Conservation (phyloP, 2,888 invertebrate genomes). For the Lagria hirta region DNA sequence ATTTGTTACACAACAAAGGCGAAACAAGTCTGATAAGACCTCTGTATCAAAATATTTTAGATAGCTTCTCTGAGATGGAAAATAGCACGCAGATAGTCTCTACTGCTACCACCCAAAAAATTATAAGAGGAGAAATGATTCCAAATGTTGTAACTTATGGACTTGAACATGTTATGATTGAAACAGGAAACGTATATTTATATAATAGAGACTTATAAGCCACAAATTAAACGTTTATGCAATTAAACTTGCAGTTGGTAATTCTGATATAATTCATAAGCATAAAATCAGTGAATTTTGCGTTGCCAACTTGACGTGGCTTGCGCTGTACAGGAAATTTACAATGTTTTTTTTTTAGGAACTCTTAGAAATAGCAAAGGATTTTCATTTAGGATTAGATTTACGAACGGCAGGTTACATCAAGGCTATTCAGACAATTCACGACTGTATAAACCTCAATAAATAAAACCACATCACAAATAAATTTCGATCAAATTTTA, state of each 20-base stretch:
- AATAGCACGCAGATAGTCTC: slow-evolving; percentile 14
- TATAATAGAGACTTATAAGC: not conserved
- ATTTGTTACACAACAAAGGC: slow-evolving; percentile 33
- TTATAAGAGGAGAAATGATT: slow-evolving; percentile 17
- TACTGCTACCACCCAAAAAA: slow-evolving; percentile 11
- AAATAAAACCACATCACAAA: too few relatives aligned
- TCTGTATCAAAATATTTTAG: slow-evolving; percentile 17
- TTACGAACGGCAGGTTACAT: slow-evolving; percentile 46
- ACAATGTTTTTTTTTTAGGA: slow-evolving; percentile 42
- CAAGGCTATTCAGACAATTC: slow-evolving; percentile 42
- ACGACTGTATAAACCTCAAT: too few relatives aligned
- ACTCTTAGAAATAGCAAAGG: slow-evolving; percentile 37
- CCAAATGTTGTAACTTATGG: slow-evolving; percentile 17
- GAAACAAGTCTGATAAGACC: slow-evolving; percentile 1
- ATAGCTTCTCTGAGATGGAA: slow-evolving; percentile 7
- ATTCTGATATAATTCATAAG: not conserved
- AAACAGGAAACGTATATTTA: slow-evolving; percentile 19
- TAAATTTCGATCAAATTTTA: too few relatives aligned
- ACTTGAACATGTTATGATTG: slow-evolving; percentile 21
- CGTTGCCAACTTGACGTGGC: too few relatives aligned
- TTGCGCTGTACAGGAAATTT: too few relatives aligned
- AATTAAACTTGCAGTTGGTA: too few relatives aligned
- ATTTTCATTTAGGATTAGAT: slow-evolving; percentile 41
- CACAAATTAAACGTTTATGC: too few relatives aligned
- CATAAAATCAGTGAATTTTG: too few relatives aligned